Evolutionary conservation across 2,797 vertebrate species (phyloP).

Genomic region (Onychomys torridus): DNA sequence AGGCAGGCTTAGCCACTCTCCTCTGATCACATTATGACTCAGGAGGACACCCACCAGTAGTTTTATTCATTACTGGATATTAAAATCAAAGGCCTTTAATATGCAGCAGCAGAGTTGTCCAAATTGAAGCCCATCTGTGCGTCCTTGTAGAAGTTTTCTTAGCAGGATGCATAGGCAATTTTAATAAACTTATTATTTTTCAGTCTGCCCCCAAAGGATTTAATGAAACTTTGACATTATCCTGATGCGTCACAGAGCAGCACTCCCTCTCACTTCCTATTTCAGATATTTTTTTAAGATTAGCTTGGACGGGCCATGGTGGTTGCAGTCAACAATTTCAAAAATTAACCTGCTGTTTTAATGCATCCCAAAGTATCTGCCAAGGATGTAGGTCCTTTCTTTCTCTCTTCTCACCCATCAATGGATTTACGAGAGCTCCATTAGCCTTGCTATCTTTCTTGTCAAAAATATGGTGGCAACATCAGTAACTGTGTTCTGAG

Average conservation of each 20-base stretch:
- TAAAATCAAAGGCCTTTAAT: slow-evolving; percentile 77
- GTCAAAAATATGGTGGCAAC: not conserved
- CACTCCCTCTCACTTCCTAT: not conserved
- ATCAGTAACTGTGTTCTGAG: not conserved
- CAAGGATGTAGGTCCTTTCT: not conserved
- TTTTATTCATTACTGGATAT: slow-evolving; percentile 81
- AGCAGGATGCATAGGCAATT: slow-evolving; percentile 65
- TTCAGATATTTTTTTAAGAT: slow-evolving; percentile 1
- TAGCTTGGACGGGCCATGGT: not conserved
- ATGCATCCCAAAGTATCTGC: not conserved
- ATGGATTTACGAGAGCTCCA: slow-evolving; percentile 9
- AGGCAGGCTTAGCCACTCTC: slow-evolving; percentile 61
- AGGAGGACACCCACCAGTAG: slow-evolving; percentile 76
- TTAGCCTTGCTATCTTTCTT: slow-evolving; percentile 39
- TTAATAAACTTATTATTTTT: slow-evolving; percentile 74
- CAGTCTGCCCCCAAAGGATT: not conserved
- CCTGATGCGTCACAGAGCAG: not conserved
- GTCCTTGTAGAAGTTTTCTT: slow-evolving; percentile 69
- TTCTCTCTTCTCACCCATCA: not conserved
- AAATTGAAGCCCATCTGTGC: slow-evolving; percentile 80
- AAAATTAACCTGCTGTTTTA: not conserved
- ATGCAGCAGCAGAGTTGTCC: slow-evolving; percentile 71
- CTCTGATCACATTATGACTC: slow-evolving; percentile 78
- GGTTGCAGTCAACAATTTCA: not conserved
- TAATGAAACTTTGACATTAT: slow-evolving; percentile 48